Percentiles rank a stretch among this genome's conserved stretches.
Conservation (phyloP, 2,888 invertebrate species). For the Labia minor region DNA sequence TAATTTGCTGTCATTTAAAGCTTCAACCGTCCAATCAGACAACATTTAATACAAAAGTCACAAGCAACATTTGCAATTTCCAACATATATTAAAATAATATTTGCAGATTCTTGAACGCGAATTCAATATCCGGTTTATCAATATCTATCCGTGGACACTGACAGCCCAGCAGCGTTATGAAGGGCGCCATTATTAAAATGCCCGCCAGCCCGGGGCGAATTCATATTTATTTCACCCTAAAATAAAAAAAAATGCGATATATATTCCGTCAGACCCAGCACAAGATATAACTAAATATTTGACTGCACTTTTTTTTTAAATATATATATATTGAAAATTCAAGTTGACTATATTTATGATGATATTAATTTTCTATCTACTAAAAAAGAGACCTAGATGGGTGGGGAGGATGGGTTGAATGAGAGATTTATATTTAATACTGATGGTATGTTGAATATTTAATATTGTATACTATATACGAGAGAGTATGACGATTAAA, state of each 20-base stretch:
- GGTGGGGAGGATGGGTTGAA: background rate
- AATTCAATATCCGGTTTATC: conserved; percentile 13
- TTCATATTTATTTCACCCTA: conserved; percentile 8
- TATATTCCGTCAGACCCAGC: conserved; percentile 13
- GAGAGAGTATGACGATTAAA: too few species aligned
- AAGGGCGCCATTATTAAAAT: conserved; percentile 13
- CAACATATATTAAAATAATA: conserved; percentile 8
- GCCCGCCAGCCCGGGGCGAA: background rate
- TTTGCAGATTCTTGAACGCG: conserved; percentile 7
- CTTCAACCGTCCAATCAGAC: too few species aligned
- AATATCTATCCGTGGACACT: conserved; percentile 8
- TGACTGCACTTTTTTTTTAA: background rate
- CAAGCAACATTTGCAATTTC: conserved; percentile 3
- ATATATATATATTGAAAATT: background rate
- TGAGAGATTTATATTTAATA: background rate
- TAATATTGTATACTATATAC: background rate
- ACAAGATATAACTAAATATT: conserved; percentile 13
- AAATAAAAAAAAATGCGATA: conserved; percentile 13
- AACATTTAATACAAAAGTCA: background rate
- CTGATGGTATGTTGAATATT: conserved; percentile 4
- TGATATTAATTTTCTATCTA: conserved; percentile 7
- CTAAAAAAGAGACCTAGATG: too few species aligned
- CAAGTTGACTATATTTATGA: conserved; percentile 8
- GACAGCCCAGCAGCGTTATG: conserved; percentile 2
- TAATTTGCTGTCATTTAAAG: too few species aligned